Evolutionary conservation across 2,888 invertebrate species (phyloP).

Genomic region (Sesamia inferens): DNA sequence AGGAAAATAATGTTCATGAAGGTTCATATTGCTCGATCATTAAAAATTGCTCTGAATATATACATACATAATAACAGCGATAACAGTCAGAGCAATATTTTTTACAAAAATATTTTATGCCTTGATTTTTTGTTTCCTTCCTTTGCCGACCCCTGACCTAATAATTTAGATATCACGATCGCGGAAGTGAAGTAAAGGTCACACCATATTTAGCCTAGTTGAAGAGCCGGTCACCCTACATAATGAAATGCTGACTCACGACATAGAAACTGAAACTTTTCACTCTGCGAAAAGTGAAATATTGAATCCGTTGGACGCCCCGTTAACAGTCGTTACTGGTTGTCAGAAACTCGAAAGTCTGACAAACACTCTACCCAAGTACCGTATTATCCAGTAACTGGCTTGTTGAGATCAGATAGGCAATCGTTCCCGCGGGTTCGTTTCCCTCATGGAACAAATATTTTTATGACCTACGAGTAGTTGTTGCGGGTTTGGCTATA

Average conservation of each 20-base stretch:
- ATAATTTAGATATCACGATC: slow-evolving; percentile 62
- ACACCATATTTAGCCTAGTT: slow-evolving; percentile 48
- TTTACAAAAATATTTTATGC: slow-evolving; percentile 18
- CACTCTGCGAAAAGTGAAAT: slow-evolving; percentile 24
- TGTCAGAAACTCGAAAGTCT: not conserved
- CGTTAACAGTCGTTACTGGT: not conserved
- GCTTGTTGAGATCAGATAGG: not conserved
- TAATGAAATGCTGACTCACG: slow-evolving; percentile 55
- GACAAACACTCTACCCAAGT: not conserved
- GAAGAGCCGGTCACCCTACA: slow-evolving; percentile 48
- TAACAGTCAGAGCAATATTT: slow-evolving; percentile 8
- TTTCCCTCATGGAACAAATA: no score
- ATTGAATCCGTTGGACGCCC: slow-evolving; percentile 4
- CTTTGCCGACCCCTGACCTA: slow-evolving; percentile 36
- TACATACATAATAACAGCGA: slow-evolving; percentile 2
- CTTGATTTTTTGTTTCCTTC: slow-evolving; percentile 39
- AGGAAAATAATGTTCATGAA: not conserved
- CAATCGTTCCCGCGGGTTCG: not conserved
- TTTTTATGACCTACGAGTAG: no score
- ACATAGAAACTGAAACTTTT: no score
- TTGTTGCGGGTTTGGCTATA: no score
- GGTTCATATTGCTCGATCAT: not conserved
- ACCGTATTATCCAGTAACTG: no score
- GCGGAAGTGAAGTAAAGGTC: slow-evolving; percentile 56
- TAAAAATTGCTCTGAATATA: slow-evolving; percentile 22